These are phyloP conservation scores for Koerneria pararmatus DNA, from an alignment of 2,888 invertebrate genomes.

Conservation along the genomic window DNA sequence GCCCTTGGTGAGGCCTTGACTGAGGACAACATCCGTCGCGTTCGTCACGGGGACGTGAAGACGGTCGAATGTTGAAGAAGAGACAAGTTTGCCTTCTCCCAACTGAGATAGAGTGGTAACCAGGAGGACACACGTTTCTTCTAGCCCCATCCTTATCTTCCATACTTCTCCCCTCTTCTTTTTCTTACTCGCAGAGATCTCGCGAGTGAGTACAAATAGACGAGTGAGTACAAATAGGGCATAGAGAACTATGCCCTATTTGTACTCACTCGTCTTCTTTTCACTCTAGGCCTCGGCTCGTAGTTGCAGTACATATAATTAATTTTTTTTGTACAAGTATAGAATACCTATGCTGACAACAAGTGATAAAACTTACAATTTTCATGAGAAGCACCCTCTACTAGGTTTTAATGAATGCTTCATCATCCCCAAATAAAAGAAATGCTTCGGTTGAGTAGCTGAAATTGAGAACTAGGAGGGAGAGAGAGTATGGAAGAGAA, in stretches of 20 bases:
- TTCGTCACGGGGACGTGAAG: conserved; percentile 33
- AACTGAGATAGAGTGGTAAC: conserved; percentile 31
- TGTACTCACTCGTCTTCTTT: not conserved
- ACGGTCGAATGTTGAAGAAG: conserved; percentile 31
- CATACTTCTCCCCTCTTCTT: not conserved
- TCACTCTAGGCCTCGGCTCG: too few relatives aligned
- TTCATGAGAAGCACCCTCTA: too few relatives aligned
- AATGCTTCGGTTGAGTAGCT: not conserved
- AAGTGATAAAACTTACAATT: too few relatives aligned
- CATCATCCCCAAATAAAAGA: too few relatives aligned
- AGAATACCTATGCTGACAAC: too few relatives aligned
- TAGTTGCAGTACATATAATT: too few relatives aligned
- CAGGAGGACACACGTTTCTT: not conserved
- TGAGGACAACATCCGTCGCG: conserved; percentile 37
- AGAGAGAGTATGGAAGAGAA: not conserved
- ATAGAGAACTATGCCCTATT: too few relatives aligned
- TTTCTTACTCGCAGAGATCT: not conserved
- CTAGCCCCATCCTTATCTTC: not conserved
- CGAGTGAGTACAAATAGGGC: not conserved
- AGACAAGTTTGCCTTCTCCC: conserved; percentile 33
- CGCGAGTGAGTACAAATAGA: not conserved
- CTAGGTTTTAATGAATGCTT: too few relatives aligned
- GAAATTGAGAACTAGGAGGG: not conserved
- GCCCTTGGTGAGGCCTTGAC: conserved; percentile 36
- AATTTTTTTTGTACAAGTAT: too few relatives aligned